These are phyloP conservation scores for Cyprinodon diabolis DNA, from an alignment of 2,797 vertebrate species.

Conservation along the genomic window DNA sequence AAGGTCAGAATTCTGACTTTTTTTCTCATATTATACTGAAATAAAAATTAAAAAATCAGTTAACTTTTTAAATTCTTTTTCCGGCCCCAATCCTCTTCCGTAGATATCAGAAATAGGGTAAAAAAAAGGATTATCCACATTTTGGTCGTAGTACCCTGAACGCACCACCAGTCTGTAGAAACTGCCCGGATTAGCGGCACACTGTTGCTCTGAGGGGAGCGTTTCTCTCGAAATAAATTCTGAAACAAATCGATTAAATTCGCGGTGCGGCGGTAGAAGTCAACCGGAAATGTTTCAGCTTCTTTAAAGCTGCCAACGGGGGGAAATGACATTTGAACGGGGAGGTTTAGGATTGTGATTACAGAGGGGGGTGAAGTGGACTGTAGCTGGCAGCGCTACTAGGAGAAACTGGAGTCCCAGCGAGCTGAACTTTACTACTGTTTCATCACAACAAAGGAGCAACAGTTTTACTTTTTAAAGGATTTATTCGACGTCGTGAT, in stretches of 20 bases:
- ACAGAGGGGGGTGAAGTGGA: conserved; percentile 17
- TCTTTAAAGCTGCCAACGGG: conserved; percentile 22
- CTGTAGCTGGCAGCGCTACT: conserved; percentile 1
- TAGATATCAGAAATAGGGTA: too few relatives aligned
- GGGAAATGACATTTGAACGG: conserved; percentile 66
- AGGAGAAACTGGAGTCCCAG: conserved; percentile 34
- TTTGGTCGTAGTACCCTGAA: conserved; percentile 22
- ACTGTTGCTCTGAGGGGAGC: conserved; percentile 36
- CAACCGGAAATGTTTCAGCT: neutral
- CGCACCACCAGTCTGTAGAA: conserved; percentile 30
- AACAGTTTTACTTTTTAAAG: neutral
- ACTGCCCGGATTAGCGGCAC: conserved; percentile 38
- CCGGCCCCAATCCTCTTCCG: too few relatives aligned
- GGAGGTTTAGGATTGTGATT: conserved; percentile 25
- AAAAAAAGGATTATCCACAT: too few relatives aligned
- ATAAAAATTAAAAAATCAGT: too few relatives aligned
- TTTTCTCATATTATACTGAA: too few relatives aligned
- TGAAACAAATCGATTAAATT: neutral
- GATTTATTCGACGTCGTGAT: conserved; percentile 54
- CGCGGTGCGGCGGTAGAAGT: neutral
- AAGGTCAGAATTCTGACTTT: too few relatives aligned
- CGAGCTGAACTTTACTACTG: conserved; percentile 60
- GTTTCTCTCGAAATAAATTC: neutral
- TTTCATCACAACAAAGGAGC: conserved; percentile 59
- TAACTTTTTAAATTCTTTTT: too few relatives aligned